Conservation (phyloP, 2,113 vertebrate species). For the Siniperca knerii region DNA sequence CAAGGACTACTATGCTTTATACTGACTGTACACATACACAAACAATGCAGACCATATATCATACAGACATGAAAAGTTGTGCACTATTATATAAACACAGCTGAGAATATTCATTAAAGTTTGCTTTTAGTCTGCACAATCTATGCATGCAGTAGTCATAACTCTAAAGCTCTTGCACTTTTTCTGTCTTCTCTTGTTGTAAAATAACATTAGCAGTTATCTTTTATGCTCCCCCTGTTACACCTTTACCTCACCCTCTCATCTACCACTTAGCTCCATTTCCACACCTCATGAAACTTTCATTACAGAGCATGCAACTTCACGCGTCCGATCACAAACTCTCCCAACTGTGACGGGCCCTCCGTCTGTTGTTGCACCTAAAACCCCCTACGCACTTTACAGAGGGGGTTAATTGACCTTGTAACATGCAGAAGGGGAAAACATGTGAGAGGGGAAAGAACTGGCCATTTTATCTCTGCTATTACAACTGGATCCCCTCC, state of each 20-base stretch:
- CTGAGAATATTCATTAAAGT: conserved; percentile 11
- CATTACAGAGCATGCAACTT: conserved; percentile 33
- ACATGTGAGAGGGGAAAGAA: not conserved
- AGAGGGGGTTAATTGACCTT: conserved; percentile 48
- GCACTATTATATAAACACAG: not conserved
- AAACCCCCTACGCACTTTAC: not conserved
- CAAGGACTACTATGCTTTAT: conserved; percentile 14
- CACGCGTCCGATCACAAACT: conserved; percentile 4
- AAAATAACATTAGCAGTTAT: not conserved
- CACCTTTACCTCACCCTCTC: conserved; percentile 7
- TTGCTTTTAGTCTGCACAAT: conserved; percentile 5
- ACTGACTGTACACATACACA: conserved; percentile 16
- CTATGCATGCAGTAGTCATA: conserved; percentile 17
- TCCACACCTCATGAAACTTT: conserved; percentile 64
- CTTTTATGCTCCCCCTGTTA: not conserved
- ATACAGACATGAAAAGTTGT: not conserved
- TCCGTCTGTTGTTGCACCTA: conserved; percentile 1
- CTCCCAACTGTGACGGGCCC: conserved; percentile 28
- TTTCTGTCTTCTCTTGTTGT: not conserved
- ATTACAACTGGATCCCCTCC: not conserved
- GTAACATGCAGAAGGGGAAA: conserved; percentile 10
- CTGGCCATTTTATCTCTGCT: not conserved
- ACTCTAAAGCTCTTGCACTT: conserved; percentile 10
- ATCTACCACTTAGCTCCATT: conserved; percentile 34
- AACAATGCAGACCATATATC: conserved; percentile 17